Evolutionary conservation across 2,888 invertebrate species (phyloP).

Genomic region (Pedicia rivosa): DNA sequence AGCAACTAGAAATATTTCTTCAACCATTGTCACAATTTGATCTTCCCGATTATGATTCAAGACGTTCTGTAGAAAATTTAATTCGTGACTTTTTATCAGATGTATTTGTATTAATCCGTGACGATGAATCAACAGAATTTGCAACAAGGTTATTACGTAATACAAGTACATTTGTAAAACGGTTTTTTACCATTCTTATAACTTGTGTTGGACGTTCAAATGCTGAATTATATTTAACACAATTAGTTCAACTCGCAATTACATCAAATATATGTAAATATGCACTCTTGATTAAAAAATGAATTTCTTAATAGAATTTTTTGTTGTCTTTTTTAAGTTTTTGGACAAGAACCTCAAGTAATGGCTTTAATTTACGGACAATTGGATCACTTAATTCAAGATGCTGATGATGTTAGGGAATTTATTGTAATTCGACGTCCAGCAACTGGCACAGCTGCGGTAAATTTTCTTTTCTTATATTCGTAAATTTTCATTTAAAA

Average conservation of each 20-base stretch:
- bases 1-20: conserved; percentile 10
- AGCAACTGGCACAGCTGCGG: conserved; percentile 8
- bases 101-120: conserved; percentile 20
- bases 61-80: conserved; percentile 25
- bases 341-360: conserved; percentile 1
- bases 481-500: too few relatives aligned
- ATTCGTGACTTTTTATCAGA: conserved; percentile 21
- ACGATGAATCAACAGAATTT: conserved; percentile 18
- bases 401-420: conserved; percentile 13
- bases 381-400: conserved; percentile 9
- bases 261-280: conserved; percentile 14
- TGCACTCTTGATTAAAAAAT: too few relatives aligned
- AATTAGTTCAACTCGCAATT: conserved; percentile 16
- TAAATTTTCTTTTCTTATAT: conserved; percentile 4
- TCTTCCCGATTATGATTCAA: conserved; percentile 23
- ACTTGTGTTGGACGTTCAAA: conserved; percentile 25
- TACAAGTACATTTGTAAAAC: conserved; percentile 21
- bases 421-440: conserved; percentile 14
- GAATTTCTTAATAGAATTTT: too few relatives aligned
- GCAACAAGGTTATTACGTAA: conserved; percentile 21
- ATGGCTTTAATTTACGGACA: conserved; percentile 2
- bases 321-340: too few relatives aligned
- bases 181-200: conserved; percentile 24
- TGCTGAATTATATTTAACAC: conserved; percentile 25
- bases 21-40: conserved; percentile 25